phyloP scores from a whole-genome alignment of 2,113 vertebrate species.

The Rutilus rutilus region DNA sequence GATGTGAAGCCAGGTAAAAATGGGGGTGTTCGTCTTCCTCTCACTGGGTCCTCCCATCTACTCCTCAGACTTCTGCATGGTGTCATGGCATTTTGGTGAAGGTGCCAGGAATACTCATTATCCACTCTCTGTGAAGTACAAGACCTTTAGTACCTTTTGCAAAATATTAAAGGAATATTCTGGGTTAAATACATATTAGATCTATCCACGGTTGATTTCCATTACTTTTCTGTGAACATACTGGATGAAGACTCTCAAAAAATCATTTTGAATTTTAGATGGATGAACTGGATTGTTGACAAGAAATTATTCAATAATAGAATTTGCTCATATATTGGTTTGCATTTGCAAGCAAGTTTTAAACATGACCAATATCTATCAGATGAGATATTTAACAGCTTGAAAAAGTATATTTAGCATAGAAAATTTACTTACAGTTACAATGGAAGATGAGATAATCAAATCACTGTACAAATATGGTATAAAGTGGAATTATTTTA shows the following conservation, averaged over 20 bases:
- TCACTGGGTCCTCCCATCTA: slow-evolving; percentile 44
- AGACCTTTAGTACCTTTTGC: neutral
- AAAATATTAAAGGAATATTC: neutral
- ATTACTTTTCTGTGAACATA: neutral
- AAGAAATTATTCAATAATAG: neutral
- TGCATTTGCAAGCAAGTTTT: neutral
- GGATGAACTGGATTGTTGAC: neutral
- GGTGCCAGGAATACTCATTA: slow-evolving; percentile 57
- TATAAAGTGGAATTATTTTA: neutral
- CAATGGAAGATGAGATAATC: neutral
- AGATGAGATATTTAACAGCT: neutral
- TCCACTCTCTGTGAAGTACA: slow-evolving; percentile 61
- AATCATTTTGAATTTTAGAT: neutral
- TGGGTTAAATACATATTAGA: neutral
- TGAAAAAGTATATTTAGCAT: neutral
- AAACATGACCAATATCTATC: neutral
- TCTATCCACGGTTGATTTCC: neutral
- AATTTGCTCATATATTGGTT: neutral
- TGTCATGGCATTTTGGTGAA: slow-evolving; percentile 66
- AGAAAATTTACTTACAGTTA: neutral
- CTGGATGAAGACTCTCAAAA: neutral
- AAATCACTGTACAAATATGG: neutral
- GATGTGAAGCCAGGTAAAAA: slow-evolving; percentile 45
- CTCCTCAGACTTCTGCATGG: slow-evolving; percentile 39
- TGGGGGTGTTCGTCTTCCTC: slow-evolving; percentile 49